Percentiles rank a stretch among this genome's conserved stretches.
These are phyloP conservation scores for Eriocheir sinensis DNA, from an alignment of 1,140 invertebrate species.

Conservation along the genomic window DNA sequence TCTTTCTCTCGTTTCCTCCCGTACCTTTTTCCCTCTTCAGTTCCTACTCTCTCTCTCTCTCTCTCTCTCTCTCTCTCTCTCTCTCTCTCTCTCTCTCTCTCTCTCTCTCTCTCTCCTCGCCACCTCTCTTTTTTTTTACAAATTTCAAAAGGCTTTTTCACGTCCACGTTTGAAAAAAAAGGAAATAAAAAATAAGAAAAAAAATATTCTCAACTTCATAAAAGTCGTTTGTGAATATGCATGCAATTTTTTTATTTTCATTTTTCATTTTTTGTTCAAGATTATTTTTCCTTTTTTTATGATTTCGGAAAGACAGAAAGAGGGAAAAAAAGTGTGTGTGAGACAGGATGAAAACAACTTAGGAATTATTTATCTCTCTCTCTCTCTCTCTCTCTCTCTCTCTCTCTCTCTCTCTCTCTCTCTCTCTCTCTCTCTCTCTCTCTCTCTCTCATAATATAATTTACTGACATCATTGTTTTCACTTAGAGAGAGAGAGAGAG, in stretches of 20 bases:
- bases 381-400: no score
- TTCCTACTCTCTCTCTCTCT: not conserved
- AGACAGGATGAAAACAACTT: no score
- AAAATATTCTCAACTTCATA: not conserved
- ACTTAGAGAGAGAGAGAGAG: no score
- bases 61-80: not conserved
- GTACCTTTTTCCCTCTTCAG: not conserved
- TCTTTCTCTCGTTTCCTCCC: not conserved
- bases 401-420: no score
- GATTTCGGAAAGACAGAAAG: not conserved
- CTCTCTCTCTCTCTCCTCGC: not conserved
- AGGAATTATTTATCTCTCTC: no score
- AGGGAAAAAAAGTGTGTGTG: no score
- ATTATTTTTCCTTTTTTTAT: not conserved
- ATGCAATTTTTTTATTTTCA: slow-evolving; percentile 13
- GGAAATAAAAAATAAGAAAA: not conserved
- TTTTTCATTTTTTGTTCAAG: not conserved
- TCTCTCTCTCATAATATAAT: no score
- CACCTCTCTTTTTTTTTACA: not conserved
- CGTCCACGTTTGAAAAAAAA: not conserved
- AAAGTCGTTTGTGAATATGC: slow-evolving; percentile 24
- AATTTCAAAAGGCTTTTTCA: not conserved
- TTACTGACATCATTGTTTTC: no score
- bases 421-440: no score
- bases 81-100: slow-evolving; percentile 1